Conservation (phyloP, 2,113 vertebrate genomes). For the Himantopus leucocephalus region DNA sequence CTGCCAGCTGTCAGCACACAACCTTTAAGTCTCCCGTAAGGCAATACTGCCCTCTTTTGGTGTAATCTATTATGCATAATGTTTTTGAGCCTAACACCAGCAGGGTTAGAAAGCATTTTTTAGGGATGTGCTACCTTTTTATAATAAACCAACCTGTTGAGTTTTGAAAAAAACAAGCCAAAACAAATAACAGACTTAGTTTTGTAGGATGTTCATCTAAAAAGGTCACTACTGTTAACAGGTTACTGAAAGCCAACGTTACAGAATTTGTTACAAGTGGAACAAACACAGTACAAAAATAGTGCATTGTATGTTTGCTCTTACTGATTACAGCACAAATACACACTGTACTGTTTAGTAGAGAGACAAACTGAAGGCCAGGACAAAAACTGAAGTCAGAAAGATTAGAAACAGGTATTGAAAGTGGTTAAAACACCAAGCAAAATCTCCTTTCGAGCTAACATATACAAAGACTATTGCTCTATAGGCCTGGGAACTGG, state of each 20-base stretch:
- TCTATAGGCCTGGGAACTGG: neutral
- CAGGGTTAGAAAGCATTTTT: neutral
- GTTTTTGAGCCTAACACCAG: neutral
- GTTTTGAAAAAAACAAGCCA: neutral
- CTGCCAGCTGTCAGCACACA: neutral
- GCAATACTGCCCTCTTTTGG: constrained; percentile 57
- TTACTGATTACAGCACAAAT: neutral
- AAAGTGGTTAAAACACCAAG: fast-evolving
- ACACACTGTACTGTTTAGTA: neutral
- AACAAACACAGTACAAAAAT: neutral
- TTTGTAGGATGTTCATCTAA: neutral
- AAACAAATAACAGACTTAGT: neutral
- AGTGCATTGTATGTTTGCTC: fast-evolving
- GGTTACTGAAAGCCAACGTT: fast-evolving
- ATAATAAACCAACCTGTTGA: fast-evolving
- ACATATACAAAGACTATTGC: neutral
- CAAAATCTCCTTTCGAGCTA: neutral
- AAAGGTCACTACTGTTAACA: neutral
- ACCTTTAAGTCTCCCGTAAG: neutral
- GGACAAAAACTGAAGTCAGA: neutral
- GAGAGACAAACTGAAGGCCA: neutral
- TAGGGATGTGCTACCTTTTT: neutral
- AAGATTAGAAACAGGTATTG: neutral
- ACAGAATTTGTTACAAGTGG: neutral
- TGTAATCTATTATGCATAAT: neutral